Base-by-base conservation (phyloP, 2,888 invertebrate species). In the Baronia brevicornis region DNA sequence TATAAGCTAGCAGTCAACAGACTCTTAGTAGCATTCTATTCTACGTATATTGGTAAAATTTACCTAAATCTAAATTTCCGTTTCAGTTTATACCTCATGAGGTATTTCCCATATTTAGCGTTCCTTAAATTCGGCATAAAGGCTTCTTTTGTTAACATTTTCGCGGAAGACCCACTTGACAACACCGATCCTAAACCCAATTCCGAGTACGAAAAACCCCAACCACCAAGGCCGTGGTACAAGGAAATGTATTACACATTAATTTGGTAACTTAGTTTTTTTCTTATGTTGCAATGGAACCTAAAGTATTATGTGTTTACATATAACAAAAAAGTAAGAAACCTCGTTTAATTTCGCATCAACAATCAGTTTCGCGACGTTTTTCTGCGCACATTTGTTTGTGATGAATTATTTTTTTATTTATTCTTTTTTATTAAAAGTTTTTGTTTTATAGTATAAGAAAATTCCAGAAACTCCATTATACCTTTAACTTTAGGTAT, bases 51-150 rank as follows among this genome's bases (percentile, higher is more conserved):
- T 28, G 87, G 90, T 8, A 84, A 91, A 5, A 62, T 84, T 22
- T 87, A 88, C 47, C 85, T 90, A 28, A 93, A 92, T 55, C 57
- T 72, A 11, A 75, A 88, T 28, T 88, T 89, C 56, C 73, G 78
- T 51, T 51, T 89, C 1, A 77, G 86, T 9, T 57, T 92, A 8
- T 85, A 87, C 42, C 55, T 92, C 0, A 88, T 90, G 62, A 87
- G 87, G 44, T 86, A 89, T 31, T 89, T 88, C 51, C 93, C 94
- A 0, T 89, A 89, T 44, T 49, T 92, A 22, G 91, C 91, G 0
- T 89, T 90, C 63, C 86, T 86, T 51, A 82, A 73, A 19, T 92
- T 87, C 54, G 92, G 92, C 3, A 56, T 86, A 2, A 80, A 77
- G 39, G 63, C 85, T n/a, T 87, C 91, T 0, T 72, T 87, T 28